Evolutionary conservation across 2,797 vertebrate genomes (phyloP).

Genomic region (Siniperca scherzeri): DNA sequence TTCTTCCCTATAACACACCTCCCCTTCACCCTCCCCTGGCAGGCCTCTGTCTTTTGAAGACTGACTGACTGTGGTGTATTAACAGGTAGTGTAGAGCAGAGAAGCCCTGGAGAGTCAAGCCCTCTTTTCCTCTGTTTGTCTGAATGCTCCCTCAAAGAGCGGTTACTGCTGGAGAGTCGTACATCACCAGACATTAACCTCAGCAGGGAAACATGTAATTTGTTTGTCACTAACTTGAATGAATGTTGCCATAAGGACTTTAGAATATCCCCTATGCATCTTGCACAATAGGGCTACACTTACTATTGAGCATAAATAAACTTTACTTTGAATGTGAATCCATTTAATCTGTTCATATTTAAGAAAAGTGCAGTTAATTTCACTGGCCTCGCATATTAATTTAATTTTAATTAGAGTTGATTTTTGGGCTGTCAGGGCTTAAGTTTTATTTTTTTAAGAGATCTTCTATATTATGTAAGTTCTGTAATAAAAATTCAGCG

Average conservation of each 20-base stretch:
- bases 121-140: slow-evolving; percentile 68
- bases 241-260: slow-evolving; percentile 31
- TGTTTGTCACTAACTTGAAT: slow-evolving; percentile 39
- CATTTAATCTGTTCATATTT: neutral
- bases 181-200: slow-evolving; percentile 68
- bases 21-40: slow-evolving; percentile 53
- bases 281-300: slow-evolving; percentile 1
- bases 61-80: slow-evolving; percentile 72
- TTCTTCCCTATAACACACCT: slow-evolving; percentile 44
- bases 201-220: slow-evolving; percentile 53
- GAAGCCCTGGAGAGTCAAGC: slow-evolving; percentile 65
- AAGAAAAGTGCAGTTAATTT: neutral
- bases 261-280: slow-evolving; percentile 24
- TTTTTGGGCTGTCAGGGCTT: neutral
- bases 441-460: neutral
- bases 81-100: slow-evolving; percentile 69
- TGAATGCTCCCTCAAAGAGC: slow-evolving; percentile 75
- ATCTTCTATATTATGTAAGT: slow-evolving; percentile 4
- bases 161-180: slow-evolving; percentile 47
- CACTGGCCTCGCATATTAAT: neutral
- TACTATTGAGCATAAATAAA: neutral
- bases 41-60: slow-evolving; percentile 76
- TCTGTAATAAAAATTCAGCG: slow-evolving; percentile 21
- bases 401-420: slow-evolving; percentile 11
- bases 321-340: neutral